A percentile compares a stretch with the other conserved stretches of the same genome.
These are phyloP conservation scores for Sebastes matsubarae DNA, from an alignment of 2,797 vertebrate species.

Conservation along the genomic window DNA sequence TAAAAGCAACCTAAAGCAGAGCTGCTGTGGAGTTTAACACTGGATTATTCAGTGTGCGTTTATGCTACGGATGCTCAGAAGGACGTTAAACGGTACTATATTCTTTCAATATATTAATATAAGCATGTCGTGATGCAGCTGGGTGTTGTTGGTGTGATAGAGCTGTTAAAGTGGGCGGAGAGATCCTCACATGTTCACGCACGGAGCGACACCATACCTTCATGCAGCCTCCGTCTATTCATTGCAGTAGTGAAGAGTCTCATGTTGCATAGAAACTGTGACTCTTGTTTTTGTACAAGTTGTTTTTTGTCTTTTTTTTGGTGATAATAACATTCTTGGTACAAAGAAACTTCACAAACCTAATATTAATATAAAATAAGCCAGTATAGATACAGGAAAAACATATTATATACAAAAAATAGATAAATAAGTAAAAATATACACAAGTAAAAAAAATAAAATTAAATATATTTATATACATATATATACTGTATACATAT, in stretches of 20 bases:
- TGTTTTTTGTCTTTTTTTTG: not conserved
- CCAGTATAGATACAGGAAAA: too few species aligned
- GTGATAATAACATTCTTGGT: not conserved
- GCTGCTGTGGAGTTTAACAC: not conserved
- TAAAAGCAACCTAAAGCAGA: not conserved
- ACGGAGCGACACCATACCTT: conserved; percentile 37
- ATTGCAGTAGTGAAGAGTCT: conserved; percentile 22
- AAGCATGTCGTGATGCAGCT: not conserved
- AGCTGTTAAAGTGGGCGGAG: not conserved
- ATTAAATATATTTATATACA: too few species aligned
- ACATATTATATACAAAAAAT: too few species aligned
- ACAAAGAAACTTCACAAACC: too few species aligned
- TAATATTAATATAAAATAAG: too few species aligned
- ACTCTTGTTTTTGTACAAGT: not conserved
- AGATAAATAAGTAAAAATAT: too few species aligned
- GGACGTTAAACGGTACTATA: not conserved
- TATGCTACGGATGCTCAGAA: not conserved
- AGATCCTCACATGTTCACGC: conserved; percentile 39
- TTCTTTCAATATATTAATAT: not conserved
- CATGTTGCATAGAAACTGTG: not conserved
- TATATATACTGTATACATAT: too few species aligned
- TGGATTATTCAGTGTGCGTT: not conserved
- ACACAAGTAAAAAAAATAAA: too few species aligned
- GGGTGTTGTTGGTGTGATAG: not conserved
- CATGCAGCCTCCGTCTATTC: conserved; percentile 12